These are phyloP conservation scores for Endotricha flammealis DNA, from an alignment of 2,888 invertebrate genomes.

Conservation along the genomic window DNA sequence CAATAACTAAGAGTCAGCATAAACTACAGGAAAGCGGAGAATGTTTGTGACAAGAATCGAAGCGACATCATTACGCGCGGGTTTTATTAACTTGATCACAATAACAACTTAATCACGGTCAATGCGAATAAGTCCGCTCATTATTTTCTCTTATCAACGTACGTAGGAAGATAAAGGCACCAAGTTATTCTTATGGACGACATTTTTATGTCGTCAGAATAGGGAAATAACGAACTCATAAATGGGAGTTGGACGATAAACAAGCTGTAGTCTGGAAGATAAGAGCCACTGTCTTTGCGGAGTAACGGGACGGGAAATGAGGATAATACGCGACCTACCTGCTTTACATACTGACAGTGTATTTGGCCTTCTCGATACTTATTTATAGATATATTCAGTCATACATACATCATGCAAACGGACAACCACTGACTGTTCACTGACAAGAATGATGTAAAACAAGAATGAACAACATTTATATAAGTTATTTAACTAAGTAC, in stretches of 20 bases:
- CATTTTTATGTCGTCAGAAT: conserved; percentile 73
- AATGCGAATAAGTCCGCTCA: conserved; percentile 60
- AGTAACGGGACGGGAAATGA: conserved; percentile 44
- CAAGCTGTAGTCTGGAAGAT: conserved; percentile 62
- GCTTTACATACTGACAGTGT: conserved; percentile 26
- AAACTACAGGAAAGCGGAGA: no score
- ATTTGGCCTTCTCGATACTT: conserved; percentile 10
- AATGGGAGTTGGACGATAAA: conserved; percentile 69
- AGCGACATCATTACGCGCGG: conserved; percentile 29
- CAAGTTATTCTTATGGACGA: conserved; percentile 64
- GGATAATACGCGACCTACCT: conserved; percentile 37
- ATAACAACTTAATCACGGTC: conserved; percentile 63
- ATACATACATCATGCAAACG: no score
- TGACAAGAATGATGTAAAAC: no score
- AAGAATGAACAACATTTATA: no score
- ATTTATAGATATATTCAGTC: conserved; percentile 2
- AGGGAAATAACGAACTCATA: conserved; percentile 74
- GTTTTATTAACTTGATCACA: conserved; percentile 49
- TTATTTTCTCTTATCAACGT: conserved; percentile 70
- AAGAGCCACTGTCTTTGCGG: conserved; percentile 46
- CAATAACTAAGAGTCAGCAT: no score
- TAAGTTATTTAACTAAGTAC: no score
- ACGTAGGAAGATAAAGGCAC: conserved; percentile 60
- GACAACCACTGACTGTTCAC: no score
- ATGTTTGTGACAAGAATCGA: conserved; percentile 21